These are phyloP conservation scores for Cladopsammia gracilis DNA, from an alignment of 64 coral and sea anemone species.

Conservation along the genomic window DNA sequence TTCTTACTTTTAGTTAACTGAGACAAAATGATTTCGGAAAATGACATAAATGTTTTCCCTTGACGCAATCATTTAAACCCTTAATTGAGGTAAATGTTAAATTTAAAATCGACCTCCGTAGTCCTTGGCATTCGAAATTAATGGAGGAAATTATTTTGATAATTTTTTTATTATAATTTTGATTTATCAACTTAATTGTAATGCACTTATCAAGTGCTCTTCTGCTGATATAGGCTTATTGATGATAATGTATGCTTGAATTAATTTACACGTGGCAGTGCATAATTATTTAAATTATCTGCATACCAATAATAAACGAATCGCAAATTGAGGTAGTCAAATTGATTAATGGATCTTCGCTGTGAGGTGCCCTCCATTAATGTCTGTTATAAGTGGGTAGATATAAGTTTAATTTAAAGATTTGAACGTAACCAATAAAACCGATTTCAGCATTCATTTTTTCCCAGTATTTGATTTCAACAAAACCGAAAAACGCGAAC, in stretches of 20 bases:
- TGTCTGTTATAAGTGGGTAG: background rate
- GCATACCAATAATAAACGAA: background rate
- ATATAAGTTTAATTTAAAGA: background rate
- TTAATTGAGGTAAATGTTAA: background rate
- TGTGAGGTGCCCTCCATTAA: background rate
- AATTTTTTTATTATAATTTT: conserved; percentile 20
- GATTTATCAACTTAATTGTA: conserved; percentile 11
- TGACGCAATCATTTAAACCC: background rate
- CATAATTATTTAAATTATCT: background rate
- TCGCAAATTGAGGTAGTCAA: background rate
- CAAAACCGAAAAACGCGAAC: no score
- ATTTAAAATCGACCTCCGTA: conserved; percentile 21
- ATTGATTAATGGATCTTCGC: background rate
- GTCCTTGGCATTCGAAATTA: conserved; percentile 9
- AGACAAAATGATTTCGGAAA: background rate
- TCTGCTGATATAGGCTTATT: background rate
- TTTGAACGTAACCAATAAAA: background rate
- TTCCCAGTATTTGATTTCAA: background rate
- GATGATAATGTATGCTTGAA: background rate
- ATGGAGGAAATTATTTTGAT: conserved; percentile 50
- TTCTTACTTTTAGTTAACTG: background rate
- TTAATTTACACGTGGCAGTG: background rate
- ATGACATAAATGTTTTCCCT: background rate
- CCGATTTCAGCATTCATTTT: background rate
- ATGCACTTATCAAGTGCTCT: conserved; percentile 1